Evolutionary conservation across 2,888 invertebrate genomes (phyloP).

Genomic region (Deroplatys truncata): DNA sequence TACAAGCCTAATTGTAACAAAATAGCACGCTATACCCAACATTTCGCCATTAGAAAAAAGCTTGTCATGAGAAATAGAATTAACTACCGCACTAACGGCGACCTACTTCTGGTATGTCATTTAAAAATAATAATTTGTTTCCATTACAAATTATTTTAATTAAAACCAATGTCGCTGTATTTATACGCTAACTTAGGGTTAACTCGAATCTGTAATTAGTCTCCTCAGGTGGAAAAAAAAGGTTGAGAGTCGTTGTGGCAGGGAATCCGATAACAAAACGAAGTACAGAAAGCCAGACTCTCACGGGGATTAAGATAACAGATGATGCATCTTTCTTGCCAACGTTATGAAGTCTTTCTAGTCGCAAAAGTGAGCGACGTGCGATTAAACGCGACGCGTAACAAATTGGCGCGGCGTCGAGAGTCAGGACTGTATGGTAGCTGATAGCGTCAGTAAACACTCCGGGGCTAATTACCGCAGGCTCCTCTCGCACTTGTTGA

Average conservation of each 20-base stretch:
- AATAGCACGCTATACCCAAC: too few relatives aligned
- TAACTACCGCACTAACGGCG: too few relatives aligned
- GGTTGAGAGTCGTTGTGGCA: background rate
- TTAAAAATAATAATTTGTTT: too few relatives aligned
- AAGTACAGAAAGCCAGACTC: background rate
- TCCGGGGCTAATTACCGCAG: background rate
- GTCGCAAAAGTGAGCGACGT: background rate
- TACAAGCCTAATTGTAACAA: too few relatives aligned
- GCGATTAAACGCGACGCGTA: background rate
- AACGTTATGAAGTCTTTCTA: background rate
- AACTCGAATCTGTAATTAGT: too few relatives aligned
- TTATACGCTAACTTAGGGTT: too few relatives aligned
- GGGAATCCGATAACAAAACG: background rate
- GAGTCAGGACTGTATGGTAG: background rate
- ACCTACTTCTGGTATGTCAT: too few relatives aligned
- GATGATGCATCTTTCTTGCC: background rate
- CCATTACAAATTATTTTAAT: too few relatives aligned
- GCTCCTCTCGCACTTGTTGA: background rate
- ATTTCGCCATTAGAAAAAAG: too few relatives aligned
- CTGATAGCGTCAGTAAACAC: background rate
- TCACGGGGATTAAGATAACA: background rate
- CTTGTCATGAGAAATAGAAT: too few relatives aligned
- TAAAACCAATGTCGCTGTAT: too few relatives aligned
- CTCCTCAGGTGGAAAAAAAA: background rate
- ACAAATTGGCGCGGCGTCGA: background rate